Evolutionary conservation across 53 echinoderm and acorn worm species (phyloP), one percentile per base, ranked within the genome.

Genomic region (Mesocentrotus franciscanus): DNA sequence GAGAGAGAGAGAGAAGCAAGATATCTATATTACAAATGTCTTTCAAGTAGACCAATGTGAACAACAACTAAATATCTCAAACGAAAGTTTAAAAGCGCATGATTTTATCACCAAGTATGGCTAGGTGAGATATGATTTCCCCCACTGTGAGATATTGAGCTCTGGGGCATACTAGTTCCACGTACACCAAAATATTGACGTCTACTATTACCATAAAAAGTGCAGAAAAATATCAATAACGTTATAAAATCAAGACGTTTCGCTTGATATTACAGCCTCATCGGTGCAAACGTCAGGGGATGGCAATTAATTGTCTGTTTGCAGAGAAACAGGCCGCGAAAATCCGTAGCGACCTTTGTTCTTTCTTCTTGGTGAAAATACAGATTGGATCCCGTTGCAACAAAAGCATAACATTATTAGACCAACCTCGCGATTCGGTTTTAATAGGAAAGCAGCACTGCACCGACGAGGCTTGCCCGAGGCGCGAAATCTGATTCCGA

Each of bases 401-500:
- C 56, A 87, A 87, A 87, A 27, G 87, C 57, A 56, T 87, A 57
- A 56, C 56, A 59, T 87, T 87, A 87, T 87, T 58, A 27, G 87
- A 87, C 87, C 87, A n/a, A 87, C 87, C 87, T 87, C 87, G 29
- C 13, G 87, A 57, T 87, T 87, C 87, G 26, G 26, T 87, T 87
- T 58, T 58, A 87, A 87, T 87, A 58, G 55, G n/a, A 87, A 87
- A 58, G 87, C 58, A 39, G 81, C 6, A 42, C 22, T 42, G 81
- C 36, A 18, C 22, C 36, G 39, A 27, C 18, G 42, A 36, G 64
- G 29, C 20, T 42, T 87, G 87, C 87, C 87, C 11, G 55, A 58
- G 87, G 87, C 87, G 87, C 42, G 92, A 92, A 92, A 92, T 24
- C 72, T 26, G 92, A 92, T n/a, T 70, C 72, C 74, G 92, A 92